phyloP scores from a whole-genome alignment of 2,113 vertebrate species.

The Tenebrosternarchus preto region DNA sequence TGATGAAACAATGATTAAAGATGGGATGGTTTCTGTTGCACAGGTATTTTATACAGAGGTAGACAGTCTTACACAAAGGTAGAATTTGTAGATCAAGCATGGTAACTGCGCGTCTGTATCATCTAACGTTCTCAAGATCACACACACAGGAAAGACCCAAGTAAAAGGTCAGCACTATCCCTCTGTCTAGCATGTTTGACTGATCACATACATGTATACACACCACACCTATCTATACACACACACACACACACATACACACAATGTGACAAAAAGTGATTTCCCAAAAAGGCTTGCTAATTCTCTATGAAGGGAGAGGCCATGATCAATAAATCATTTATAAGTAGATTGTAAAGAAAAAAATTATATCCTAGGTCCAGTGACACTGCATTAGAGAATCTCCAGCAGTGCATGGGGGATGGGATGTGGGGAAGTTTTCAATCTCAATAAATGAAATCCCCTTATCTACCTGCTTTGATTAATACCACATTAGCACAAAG shows the following conservation, averaged over 20 bases:
- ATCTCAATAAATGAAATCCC: slow-evolving; percentile 91
- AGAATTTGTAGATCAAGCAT: too few species aligned
- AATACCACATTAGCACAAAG: slow-evolving; percentile 47
- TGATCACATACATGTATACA: slow-evolving; percentile 69
- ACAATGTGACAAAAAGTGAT: slow-evolving; percentile 99
- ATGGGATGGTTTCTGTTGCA: too few species aligned
- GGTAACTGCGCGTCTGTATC: too few species aligned
- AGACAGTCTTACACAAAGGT: too few species aligned
- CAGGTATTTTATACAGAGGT: too few species aligned
- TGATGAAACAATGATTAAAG: too few species aligned
- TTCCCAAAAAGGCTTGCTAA: slow-evolving; percentile 99
- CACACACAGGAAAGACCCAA: neutral
- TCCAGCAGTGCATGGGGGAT: slow-evolving; percentile 64
- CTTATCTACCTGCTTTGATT: slow-evolving; percentile 83
- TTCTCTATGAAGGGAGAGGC: slow-evolving; percentile 93
- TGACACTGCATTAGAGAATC: slow-evolving; percentile 94
- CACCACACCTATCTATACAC: slow-evolving; percentile 83
- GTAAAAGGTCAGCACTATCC: neutral
- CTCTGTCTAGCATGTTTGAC: neutral
- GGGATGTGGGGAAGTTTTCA: slow-evolving; percentile 79
- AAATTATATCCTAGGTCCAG: slow-evolving; percentile 82
- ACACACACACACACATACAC: slow-evolving; percentile 87
- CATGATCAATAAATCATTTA: slow-evolving; percentile 98
- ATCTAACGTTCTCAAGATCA: slow-evolving; percentile 52
- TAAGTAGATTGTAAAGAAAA: slow-evolving; percentile 97